Base-by-base conservation (phyloP, 2,113 vertebrate species). In the Indri indri region DNA sequence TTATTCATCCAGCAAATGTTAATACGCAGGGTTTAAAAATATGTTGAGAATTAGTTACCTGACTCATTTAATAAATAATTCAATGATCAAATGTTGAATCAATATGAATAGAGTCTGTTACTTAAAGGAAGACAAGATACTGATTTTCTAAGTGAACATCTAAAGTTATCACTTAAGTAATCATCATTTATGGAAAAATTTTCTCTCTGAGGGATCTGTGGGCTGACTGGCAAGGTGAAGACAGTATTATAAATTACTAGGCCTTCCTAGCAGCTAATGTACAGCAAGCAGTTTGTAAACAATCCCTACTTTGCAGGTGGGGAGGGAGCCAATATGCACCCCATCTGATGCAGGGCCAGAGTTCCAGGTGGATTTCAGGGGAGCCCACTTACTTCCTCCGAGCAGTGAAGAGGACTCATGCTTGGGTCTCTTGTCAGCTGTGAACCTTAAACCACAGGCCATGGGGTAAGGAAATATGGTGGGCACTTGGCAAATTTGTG, bases 51-150 rank as follows among this genome's bases (percentile, higher is more conserved):
- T 79, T 61, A 61, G 68, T 59, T 90, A 95, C 61, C 23, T 79
- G 90, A 97, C 3, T 95, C 88, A 94, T 59, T 93, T 79, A 89
- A 82, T 89, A 84, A 94, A 37, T 91, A 79, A 93, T 71, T 80
- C 79, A 77, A 4, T 70, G 66, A 80, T 45, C 18, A 93, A 81
- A 92, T 27, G 34, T 54, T 88, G 45, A 86, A 59, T 94, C 17
- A 34, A 37, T 91, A 68, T 66, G 6, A 89, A 59, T 82, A 77
- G 87, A 96, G 74, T 59, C 94, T 94, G 8, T 81, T 82, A 32
- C 65, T 91, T 65, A 76, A 91, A 95, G 40, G 66, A 97, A 88
- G 37, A 86, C 40, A 63, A 45, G 54, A 70, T 70, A 59, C 13
- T 74, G 27, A 76, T 87, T 95, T 97, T 70, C 61, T 77, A 45